phyloP scores from a whole-genome alignment of 1,140 invertebrate species.

The Prorops nasuta region DNA sequence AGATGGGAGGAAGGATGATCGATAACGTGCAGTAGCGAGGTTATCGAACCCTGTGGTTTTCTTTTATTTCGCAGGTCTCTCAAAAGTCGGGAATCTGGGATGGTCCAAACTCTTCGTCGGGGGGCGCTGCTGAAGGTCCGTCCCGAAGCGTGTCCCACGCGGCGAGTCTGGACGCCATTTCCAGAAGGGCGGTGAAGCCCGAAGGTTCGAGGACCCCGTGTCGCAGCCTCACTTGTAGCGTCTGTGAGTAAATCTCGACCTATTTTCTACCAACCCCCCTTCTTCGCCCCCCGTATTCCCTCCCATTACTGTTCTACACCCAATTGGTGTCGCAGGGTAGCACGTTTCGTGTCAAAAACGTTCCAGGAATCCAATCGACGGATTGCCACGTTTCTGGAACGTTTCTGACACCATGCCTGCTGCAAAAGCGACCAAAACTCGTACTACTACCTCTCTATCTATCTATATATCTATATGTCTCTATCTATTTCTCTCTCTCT shows the following conservation, averaged over 20 bases:
- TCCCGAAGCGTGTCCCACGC: conserved; percentile 57
- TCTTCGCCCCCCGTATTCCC: too few relatives aligned
- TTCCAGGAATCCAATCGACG: too few relatives aligned
- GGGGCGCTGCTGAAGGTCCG: conserved; percentile 41
- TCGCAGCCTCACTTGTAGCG: conserved; percentile 59
- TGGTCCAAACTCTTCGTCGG: conserved; percentile 41
- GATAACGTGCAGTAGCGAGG: too few relatives aligned
- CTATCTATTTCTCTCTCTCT: not conserved
- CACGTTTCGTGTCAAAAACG: too few relatives aligned
- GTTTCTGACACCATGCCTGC: too few relatives aligned
- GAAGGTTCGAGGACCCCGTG: conserved; percentile 45
- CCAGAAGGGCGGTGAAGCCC: conserved; percentile 52
- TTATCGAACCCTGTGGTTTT: too few relatives aligned
- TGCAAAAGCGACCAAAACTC: too few relatives aligned
- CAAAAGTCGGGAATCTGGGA: conserved; percentile 53
- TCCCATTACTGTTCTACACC: too few relatives aligned
- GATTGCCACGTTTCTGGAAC: too few relatives aligned
- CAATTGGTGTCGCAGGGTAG: too few relatives aligned
- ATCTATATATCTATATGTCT: not conserved
- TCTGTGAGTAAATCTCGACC: conserved; percentile 55
- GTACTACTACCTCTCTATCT: too few relatives aligned
- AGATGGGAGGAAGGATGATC: too few relatives aligned
- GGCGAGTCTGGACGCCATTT: conserved; percentile 60
- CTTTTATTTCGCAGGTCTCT: conserved; percentile 45
- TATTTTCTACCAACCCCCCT: conserved; percentile 15